Conservation (phyloP, 2,888 invertebrate genomes). For the Scrobipalpa costella region DNA sequence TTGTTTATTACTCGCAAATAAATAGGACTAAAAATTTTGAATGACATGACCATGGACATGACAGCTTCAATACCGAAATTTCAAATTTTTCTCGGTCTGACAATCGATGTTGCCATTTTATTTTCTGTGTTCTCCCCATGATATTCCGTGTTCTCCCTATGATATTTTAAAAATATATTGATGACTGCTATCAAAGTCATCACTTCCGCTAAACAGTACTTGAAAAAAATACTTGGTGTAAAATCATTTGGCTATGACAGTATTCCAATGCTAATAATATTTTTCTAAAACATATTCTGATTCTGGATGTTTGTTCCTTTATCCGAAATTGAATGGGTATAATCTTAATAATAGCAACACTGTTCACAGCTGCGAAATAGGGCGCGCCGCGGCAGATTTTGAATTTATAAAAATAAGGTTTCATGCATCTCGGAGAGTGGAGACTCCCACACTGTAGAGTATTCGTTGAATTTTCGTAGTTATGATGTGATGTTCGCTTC, state of each 20-base stretch:
- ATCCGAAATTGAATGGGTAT: not conserved
- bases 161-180: too few relatives aligned
- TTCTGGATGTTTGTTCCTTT: too few relatives aligned
- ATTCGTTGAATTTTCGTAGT: too few relatives aligned
- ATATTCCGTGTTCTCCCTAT: not conserved
- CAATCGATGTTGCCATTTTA: conserved; percentile 19
- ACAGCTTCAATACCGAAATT: conserved; percentile 63
- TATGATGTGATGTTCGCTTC: too few relatives aligned
- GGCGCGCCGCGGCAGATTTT: not conserved
- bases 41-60: conserved; percentile 58
- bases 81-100: conserved; percentile 58
- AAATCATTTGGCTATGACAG: too few relatives aligned
- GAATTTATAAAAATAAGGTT: not conserved
- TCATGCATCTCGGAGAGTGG: too few relatives aligned
- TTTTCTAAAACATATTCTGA: too few relatives aligned
- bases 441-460: too few relatives aligned
- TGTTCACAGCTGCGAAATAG: conserved; percentile 3
- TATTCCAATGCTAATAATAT: too few relatives aligned
- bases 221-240: too few relatives aligned
- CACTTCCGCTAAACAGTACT: too few relatives aligned
- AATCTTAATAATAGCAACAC: not conserved
- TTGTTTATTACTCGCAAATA: conserved; percentile 19
- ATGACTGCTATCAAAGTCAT: too few relatives aligned
- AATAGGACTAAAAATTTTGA: conserved; percentile 55
- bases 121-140: not conserved